Conservation (phyloP, 2,888 invertebrate genomes). For the Allygus modestus region DNA sequence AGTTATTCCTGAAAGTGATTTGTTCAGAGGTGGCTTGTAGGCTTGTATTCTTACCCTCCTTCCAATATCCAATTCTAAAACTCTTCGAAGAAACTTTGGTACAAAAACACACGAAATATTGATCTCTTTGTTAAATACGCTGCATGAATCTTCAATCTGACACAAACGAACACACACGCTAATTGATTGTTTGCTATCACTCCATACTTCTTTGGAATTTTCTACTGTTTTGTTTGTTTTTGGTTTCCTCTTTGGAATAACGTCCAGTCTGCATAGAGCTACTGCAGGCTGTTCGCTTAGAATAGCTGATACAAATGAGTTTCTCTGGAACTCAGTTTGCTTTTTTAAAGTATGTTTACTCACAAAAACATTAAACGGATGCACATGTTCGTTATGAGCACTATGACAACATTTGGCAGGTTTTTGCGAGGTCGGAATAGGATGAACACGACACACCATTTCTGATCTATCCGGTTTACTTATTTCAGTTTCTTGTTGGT, state of each 20-base stretch:
- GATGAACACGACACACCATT: constrained; percentile 30
- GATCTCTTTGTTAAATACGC: neutral
- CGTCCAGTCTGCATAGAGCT: constrained; percentile 30
- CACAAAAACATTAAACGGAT: constrained; percentile 64
- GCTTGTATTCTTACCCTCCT: constrained; percentile 74
- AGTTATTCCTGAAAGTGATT: constrained; percentile 18
- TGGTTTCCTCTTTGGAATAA: constrained; percentile 14
- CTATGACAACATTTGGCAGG: constrained; percentile 43
- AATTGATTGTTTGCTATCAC: neutral
- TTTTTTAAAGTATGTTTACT: constrained; percentile 46
- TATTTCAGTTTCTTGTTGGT: neutral
- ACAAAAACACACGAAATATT: constrained; percentile 74
- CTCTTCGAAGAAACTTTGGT: constrained; percentile 77
- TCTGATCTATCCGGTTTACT: neutral
- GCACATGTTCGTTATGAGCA: constrained; percentile 31
- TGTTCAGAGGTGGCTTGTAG: constrained; percentile 40
- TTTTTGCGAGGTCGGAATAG: neutral
- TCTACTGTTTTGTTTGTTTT: neutral
- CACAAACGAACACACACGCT: constrained; percentile 51
- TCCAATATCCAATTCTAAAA: constrained; percentile 78
- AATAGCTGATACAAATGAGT: constrained; percentile 16
- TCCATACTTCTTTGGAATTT: neutral
- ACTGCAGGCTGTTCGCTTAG: constrained; percentile 3
- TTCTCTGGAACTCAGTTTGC: constrained; percentile 7
- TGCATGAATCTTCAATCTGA: constrained; percentile 9